Evolutionary conservation across 2,888 invertebrate genomes (phyloP).

Genomic region (Heliconius erato): DNA sequence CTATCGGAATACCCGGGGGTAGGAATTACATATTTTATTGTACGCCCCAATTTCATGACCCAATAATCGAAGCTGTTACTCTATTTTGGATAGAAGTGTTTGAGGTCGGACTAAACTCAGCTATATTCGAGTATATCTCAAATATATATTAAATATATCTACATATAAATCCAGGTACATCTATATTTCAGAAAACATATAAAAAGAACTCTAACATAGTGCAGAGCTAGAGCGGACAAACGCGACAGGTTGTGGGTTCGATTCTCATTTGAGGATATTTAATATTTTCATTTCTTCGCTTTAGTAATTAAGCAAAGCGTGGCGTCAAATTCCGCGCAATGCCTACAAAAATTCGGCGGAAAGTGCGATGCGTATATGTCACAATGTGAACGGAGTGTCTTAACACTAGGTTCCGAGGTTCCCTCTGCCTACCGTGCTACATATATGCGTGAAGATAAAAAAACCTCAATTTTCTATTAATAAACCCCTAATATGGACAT

Average conservation of each 20-base stretch:
- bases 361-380: neutral
- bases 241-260: too few relatives aligned
- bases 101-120: neutral
- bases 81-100: slow-evolving; percentile 8
- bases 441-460: neutral
- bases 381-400: neutral
- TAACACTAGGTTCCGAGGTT: neutral
- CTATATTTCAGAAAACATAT: too few relatives aligned
- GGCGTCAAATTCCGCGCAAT: neutral
- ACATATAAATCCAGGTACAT: too few relatives aligned
- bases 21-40: slow-evolving; percentile 65
- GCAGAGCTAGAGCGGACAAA: too few relatives aligned
- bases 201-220: too few relatives aligned
- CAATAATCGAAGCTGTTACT: slow-evolving; percentile 51
- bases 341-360: neutral
- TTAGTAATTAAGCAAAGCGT: too few relatives aligned
- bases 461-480: neutral
- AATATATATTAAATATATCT: too few relatives aligned
- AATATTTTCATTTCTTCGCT: too few relatives aligned
- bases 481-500: neutral
- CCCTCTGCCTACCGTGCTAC: too few relatives aligned
- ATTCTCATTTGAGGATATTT: too few relatives aligned
- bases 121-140: neutral
- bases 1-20: slow-evolving; percentile 56
- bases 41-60: slow-evolving; percentile 63